Base-by-base conservation (phyloP, 1,140 invertebrate genomes). In the Bombus sibiricus region DNA sequence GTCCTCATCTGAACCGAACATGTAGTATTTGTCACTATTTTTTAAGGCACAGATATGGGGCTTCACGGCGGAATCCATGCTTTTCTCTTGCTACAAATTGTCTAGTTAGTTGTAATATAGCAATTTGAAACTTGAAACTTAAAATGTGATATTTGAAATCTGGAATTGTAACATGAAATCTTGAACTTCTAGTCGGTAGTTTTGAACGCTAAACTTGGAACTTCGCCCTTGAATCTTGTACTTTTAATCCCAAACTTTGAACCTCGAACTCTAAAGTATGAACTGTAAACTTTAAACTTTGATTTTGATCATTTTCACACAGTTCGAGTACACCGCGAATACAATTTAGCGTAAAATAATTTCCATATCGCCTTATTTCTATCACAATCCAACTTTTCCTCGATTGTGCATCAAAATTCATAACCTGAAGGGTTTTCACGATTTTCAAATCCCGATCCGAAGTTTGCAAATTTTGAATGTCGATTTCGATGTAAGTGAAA, bases 11-110 rank as follows among this genome's bases (percentile, higher is more conserved):
- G 47, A 22, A 22, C 47, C 47, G 6, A 53, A 53, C 47, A 53
- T 53, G 18, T 53, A 53, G 18, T 53, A 53, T 18, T 18, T 12
- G 57, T 32, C 18, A 15, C 32, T 64, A 0, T 37, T 12, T 4
- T 18, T 15, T 3, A 89, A 13, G 3, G n/a, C 28, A 32, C 88
- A 89, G 2, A 32, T 37, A 3, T 89, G 88, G 6, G 77, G 47
- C 1, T n/a, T 12, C 10, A 62, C 28, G 9, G 4, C 1, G 12
- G 28, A 62, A 62, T 62, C 12, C 59, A 28, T 62, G 3, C 3
- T 13, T n/a, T 4, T 62, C 10, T 53, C 59, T 62, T n/a, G 10
- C 10, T n/a, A 28, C 28, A 13, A 62, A 12, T 28, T 62, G 10
- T n/a, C 28, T 12, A 62, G 3, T 2, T n/a, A 62, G 6, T 34